Evolutionary conservation across 2,797 vertebrate genomes (phyloP).

Genomic region (Sarcophilus harrisii): DNA sequence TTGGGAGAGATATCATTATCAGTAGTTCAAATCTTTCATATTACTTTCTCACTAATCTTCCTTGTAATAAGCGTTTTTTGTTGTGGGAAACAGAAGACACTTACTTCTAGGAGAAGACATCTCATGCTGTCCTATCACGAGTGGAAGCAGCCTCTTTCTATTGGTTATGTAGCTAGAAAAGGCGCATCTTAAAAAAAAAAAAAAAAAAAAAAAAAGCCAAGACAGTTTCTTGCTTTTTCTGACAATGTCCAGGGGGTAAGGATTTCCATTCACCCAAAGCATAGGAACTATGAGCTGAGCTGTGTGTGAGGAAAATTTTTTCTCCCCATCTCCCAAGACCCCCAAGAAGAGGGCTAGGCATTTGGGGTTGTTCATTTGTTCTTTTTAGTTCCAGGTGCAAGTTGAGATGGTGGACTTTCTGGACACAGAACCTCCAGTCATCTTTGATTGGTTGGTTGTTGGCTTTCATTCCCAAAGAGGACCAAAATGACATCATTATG

Average conservation of each 20-base stretch:
- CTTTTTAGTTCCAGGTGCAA: neutral
- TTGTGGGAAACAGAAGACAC: neutral
- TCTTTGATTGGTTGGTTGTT: neutral
- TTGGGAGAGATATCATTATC: neutral
- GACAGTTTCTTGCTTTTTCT: neutral
- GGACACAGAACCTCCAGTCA: neutral
- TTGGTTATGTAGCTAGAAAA: neutral
- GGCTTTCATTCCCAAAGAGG: neutral
- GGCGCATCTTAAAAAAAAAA: neutral
- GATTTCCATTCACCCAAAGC: neutral
- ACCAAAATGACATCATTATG: neutral
- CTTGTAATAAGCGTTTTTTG: neutral
- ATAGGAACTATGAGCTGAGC: neutral
- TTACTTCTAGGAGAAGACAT: neutral
- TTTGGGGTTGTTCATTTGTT: neutral
- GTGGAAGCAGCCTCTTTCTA: neutral
- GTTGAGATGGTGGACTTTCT: too few species aligned
- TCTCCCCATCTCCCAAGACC: neutral
- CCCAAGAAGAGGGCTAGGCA: neutral
- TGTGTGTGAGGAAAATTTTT: neutral
- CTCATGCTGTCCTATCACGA: neutral
- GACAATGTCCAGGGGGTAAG: neutral
- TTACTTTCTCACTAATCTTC: neutral
- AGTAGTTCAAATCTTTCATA: neutral
- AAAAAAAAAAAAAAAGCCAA: neutral